These are phyloP conservation scores for Pectinophora gossypiella DNA, from an alignment of 1,140 invertebrate genomes.

Conservation along the genomic window DNA sequence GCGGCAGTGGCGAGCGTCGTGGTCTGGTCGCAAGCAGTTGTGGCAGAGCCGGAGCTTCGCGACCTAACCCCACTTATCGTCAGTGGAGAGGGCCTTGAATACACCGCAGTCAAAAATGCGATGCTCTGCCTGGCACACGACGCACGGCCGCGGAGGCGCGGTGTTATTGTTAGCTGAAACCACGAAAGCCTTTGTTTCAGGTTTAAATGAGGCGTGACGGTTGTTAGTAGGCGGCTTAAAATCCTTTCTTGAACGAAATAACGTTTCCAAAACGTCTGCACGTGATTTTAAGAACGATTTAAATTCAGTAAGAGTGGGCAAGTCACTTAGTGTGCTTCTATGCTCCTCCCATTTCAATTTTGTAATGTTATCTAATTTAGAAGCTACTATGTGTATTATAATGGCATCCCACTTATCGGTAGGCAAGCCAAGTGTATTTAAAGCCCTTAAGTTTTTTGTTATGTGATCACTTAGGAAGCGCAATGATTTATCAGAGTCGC, in stretches of 20 bases:
- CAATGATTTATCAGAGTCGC: constrained; percentile 6
- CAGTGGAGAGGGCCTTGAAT: not conserved
- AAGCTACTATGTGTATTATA: not conserved
- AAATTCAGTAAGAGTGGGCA: not conserved
- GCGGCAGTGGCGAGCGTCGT: not conserved
- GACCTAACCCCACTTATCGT: not conserved
- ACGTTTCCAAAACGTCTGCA: not conserved
- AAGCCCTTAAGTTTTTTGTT: not conserved
- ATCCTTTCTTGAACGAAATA: not conserved
- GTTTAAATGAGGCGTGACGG: not conserved
- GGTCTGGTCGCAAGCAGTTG: too few relatives aligned
- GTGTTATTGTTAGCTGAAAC: not conserved
- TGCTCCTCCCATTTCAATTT: not conserved
- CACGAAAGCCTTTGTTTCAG: not conserved
- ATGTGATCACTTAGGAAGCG: not conserved
- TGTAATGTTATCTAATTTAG: not conserved
- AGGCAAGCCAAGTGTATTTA: not conserved
- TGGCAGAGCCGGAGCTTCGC: not conserved
- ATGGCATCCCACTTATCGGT: not conserved
- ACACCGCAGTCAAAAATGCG: not conserved
- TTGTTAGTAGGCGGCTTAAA: not conserved
- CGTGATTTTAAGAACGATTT: not conserved
- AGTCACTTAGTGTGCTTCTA: not conserved
- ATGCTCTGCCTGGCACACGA: constrained; percentile 2
- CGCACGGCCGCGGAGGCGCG: not conserved